Conservation (phyloP, 2,113 vertebrate genomes). For the Pungitius pungitius region DNA sequence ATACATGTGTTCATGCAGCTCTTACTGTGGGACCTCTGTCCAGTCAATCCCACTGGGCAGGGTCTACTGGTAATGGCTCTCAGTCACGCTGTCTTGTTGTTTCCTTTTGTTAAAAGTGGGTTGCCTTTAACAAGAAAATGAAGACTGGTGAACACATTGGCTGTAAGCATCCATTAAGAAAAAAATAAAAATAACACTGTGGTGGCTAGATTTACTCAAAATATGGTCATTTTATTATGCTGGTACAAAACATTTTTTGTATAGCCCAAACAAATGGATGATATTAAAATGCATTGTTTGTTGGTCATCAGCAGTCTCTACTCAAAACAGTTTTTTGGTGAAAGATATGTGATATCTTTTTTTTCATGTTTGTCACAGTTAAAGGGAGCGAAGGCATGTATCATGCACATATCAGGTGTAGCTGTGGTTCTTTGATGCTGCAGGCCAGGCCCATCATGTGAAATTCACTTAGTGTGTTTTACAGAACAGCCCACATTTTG, state of each 20-base stretch:
- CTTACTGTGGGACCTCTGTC: no score
- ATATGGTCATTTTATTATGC: no score
- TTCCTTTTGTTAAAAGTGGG: background rate
- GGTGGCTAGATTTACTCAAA: background rate
- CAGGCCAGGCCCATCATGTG: background rate
- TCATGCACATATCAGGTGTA: conserved; percentile 26
- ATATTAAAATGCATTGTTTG: no score
- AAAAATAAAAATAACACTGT: no score
- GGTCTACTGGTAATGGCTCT: no score
- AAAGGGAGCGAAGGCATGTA: background rate
- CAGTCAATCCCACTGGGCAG: no score
- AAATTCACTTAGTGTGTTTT: conserved; percentile 29
- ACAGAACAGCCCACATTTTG: conserved; percentile 29
- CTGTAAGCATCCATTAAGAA: background rate
- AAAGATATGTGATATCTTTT: background rate
- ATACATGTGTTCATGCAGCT: no score
- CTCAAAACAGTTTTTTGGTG: background rate
- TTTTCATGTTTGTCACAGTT: conserved; percentile 11
- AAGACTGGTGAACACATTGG: background rate
- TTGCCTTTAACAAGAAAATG: background rate
- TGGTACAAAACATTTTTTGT: no score
- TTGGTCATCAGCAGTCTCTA: background rate
- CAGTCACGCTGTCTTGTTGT: background rate
- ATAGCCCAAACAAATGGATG: no score
- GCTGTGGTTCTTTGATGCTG: conserved; percentile 10